Base-by-base conservation (phyloP, 2,797 vertebrate genomes). In the Balearica regulorum region DNA sequence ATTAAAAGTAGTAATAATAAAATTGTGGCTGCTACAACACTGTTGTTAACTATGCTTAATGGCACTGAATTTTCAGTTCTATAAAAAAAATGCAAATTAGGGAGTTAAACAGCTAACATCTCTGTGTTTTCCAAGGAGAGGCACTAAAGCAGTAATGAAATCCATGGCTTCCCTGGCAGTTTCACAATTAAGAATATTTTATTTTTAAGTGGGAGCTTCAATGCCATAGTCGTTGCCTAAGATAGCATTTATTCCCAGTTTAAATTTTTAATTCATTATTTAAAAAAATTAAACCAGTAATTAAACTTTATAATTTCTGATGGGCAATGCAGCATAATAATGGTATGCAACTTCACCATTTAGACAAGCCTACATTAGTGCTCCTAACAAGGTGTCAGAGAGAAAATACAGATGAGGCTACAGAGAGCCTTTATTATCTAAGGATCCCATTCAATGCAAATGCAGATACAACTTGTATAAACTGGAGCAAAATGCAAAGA, bases 171-270 rank as follows among this genome's bases (percentile, higher is more conserved):
- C 69, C 20, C 39, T 93, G 39, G 62, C 48, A 96, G 73, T 87
- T 89, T 89, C 66, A 90, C 72, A 77, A 53, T 65, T 79, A 80
- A 90, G 58, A 87, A 82, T 93, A 55, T 60, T 88, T 91, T 93
- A 71, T 62, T 81, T 93, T 87, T 70, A 83, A 75, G 44, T 89
- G 35, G 60, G 39, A 93, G 19, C 13, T 46, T 7, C 33, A 86
- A 57, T 61, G 21, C 31, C 9, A 19, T 31, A 79, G 41, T 61
- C 94, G 65, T 58, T 92, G 49, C 33, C 43, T 80, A 51, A 44
- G 43, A 51, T 25, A 83, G 1, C 6, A 9, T 55, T 82, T 95
- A 81, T 70, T 91, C 60, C 49, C 14, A 51, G 31, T 54, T 83
- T 57, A 66, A 77, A 68, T 35, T 92, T 89, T 83, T 53, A 43